These are phyloP conservation scores for Pedetes capensis DNA, from an alignment of 2,113 vertebrate genomes.

Conservation along the genomic window DNA sequence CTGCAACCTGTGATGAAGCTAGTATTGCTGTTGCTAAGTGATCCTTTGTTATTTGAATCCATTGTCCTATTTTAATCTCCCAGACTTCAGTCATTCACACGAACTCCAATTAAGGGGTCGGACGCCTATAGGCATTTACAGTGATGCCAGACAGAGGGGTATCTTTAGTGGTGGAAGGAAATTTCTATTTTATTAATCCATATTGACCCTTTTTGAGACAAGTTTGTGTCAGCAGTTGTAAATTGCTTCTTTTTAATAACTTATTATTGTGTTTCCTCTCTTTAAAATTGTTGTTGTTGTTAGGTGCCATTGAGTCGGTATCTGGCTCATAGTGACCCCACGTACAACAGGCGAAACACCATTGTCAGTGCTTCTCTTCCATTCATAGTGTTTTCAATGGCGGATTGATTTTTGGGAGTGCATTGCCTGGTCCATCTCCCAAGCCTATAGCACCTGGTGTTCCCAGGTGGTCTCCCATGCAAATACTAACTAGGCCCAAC, in stretches of 20 bases:
- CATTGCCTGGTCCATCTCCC: no score
- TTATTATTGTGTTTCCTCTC: constrained; percentile 18
- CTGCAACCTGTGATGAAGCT: neutral
- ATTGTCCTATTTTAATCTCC: neutral
- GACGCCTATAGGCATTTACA: neutral
- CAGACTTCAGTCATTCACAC: neutral
- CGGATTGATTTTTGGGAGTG: no score
- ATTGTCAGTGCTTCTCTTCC: no score
- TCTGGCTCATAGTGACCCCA: no score
- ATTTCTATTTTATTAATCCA: neutral
- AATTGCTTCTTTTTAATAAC: neutral
- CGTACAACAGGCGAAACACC: no score
- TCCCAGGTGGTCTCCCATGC: no score
- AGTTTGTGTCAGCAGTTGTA: neutral
- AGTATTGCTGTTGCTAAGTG: neutral
- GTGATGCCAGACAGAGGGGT: neutral
- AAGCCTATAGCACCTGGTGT: no score
- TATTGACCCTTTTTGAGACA: neutral
- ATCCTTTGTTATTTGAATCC: neutral
- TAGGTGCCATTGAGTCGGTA: no score
- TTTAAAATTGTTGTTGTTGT: no score
- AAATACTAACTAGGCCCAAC: no score
- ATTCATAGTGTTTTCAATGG: no score
- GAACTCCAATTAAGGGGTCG: neutral
- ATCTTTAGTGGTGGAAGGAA: neutral